Conservation (phyloP, 2,113 vertebrate genomes). For the Dryoscopus gambensis region DNA sequence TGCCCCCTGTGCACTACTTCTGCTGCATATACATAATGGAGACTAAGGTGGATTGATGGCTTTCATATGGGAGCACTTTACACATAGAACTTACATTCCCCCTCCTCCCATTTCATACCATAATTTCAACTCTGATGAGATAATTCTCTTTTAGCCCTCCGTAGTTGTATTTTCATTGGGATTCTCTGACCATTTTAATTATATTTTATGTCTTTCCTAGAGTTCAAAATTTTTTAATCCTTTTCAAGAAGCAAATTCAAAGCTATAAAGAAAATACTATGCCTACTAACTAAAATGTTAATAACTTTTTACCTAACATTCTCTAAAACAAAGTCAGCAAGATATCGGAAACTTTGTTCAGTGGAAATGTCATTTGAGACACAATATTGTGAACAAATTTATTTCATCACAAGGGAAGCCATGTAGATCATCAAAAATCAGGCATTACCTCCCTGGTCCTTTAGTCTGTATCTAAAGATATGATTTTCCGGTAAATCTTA, state of each 20-base stretch:
- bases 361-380: background rate
- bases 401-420: background rate
- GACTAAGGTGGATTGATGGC: background rate
- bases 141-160: background rate
- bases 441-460: background rate
- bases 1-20: background rate
- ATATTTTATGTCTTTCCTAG: background rate
- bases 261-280: background rate
- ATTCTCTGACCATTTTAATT: background rate
- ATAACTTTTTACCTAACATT: background rate
- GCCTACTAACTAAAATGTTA: background rate
- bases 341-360: background rate
- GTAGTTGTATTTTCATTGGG: background rate
- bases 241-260: background rate
- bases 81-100: background rate
- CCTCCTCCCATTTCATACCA: background rate
- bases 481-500: background rate
- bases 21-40: background rate
- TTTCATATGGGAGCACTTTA: background rate
- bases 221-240: background rate
- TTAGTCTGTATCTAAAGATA: background rate
- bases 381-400: background rate
- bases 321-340: background rate
- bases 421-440: background rate
- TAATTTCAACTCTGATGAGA: background rate